A percentile compares a stretch with the other conserved stretches of the same genome.
Conservation (phyloP, 2,888 invertebrate species). For the Drosophila lacicola region DNA sequence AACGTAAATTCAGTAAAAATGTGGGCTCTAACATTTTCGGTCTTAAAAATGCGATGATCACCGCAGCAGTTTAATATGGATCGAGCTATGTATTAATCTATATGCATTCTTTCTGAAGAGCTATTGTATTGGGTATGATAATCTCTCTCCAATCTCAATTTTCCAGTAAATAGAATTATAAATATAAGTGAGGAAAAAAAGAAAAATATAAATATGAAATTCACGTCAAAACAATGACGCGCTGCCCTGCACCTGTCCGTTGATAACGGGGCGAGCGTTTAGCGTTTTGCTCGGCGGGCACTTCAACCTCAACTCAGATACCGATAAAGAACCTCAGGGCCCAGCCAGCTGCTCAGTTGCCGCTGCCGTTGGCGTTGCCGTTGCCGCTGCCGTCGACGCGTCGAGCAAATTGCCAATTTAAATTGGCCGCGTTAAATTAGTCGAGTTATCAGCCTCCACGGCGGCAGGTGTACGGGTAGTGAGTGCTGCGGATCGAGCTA, state of each 20-base stretch:
- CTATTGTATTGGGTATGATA: no score
- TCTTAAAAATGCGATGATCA: no score
- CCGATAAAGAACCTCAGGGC: constrained; percentile 52
- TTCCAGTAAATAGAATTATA: constrained; percentile 1
- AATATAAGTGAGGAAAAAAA: background rate
- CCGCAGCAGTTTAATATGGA: no score
- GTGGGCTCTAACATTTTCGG: no score
- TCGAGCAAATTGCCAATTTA: constrained; percentile 83
- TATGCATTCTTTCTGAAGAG: no score
- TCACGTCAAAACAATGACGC: constrained; percentile 65
- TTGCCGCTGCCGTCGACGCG: constrained; percentile 33
- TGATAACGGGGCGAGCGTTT: constrained; percentile 45
- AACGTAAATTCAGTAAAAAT: no score
- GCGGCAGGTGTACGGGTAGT: constrained; percentile 78
- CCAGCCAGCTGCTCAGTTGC: constrained; percentile 39
- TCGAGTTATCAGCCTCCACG: constrained; percentile 84
- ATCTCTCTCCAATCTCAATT: background rate
- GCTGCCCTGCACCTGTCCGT: constrained; percentile 54
- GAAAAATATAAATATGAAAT: constrained; percentile 9
- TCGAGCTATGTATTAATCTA: no score
- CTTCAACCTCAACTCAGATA: constrained; percentile 57
- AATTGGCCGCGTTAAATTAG: constrained; percentile 84
- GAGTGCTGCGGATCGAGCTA: constrained; percentile 40
- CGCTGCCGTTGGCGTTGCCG: constrained; percentile 18
- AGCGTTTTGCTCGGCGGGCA: constrained; percentile 31